phyloP scores from a whole-genome alignment of 2,113 vertebrate genomes.

The Scophthalmus maximus region DNA sequence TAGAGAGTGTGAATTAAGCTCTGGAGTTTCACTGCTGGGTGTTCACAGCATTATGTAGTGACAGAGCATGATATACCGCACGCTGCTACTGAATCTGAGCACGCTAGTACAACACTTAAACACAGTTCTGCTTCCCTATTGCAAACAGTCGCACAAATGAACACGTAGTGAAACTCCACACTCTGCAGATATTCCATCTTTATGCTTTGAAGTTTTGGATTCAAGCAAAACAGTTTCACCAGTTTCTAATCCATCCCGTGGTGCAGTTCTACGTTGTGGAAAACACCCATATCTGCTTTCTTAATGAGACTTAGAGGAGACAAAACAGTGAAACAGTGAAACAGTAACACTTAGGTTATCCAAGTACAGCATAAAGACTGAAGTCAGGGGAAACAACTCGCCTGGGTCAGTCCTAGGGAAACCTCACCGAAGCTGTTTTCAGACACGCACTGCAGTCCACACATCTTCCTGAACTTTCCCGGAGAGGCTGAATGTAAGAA shows the following conservation, averaged over 20 bases:
- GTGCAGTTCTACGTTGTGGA: neutral
- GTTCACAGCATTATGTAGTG: constrained; percentile 18
- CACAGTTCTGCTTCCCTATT: constrained; percentile 14
- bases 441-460: too few relatives aligned
- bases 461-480: too few relatives aligned
- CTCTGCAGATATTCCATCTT: too few relatives aligned
- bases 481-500: too few relatives aligned
- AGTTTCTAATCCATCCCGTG: neutral
- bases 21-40: constrained; percentile 18
- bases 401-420: too few relatives aligned
- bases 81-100: neutral
- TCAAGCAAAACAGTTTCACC: neutral
- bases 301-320: too few relatives aligned
- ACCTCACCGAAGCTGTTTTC: too few relatives aligned
- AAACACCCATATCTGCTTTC: too few relatives aligned
- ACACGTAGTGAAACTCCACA: neutral
- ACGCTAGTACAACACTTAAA: neutral
- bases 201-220: neutral
- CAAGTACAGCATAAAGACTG: too few relatives aligned
- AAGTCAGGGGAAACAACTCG: too few relatives aligned
- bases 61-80: constrained; percentile 4
- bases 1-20: constrained; percentile 37
- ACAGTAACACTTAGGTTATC: neutral
- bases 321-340: too few relatives aligned
- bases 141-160: neutral